These are phyloP conservation scores for Chrysotoxum bicinctum DNA, from an alignment of 2,888 invertebrate genomes.

Conservation along the genomic window DNA sequence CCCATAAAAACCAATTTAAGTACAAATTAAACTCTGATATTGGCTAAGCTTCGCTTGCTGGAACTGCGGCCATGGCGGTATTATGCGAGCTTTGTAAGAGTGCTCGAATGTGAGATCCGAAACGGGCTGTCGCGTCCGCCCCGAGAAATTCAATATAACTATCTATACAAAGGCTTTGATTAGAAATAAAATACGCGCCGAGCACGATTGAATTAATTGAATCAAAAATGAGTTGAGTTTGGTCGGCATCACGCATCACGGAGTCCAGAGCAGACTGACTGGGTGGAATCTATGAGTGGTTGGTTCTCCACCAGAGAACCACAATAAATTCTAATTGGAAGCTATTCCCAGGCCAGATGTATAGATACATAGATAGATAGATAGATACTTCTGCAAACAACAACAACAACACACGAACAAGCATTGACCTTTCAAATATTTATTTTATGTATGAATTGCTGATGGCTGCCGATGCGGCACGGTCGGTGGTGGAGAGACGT, in stretches of 20 bases:
- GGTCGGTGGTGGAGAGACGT: neutral
- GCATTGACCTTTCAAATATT: constrained; percentile 69
- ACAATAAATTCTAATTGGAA: constrained; percentile 72
- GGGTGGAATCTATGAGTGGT: constrained; percentile 9
- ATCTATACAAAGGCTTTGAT: constrained; percentile 48
- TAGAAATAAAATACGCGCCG: constrained; percentile 62
- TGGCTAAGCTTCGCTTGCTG: constrained; percentile 51
- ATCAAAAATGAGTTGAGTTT: constrained; percentile 48
- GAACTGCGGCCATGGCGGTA: neutral
- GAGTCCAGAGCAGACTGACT: constrained; percentile 9
- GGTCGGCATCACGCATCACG: constrained; percentile 8
- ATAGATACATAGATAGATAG: constrained; percentile 1
- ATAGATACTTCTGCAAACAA: constrained; percentile 5
- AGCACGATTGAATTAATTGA: constrained; percentile 65
- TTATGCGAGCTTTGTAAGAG: constrained; percentile 4
- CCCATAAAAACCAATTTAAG: constrained; percentile 69
- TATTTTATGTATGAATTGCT: constrained; percentile 52
- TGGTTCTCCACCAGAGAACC: constrained; percentile 37
- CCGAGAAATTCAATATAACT: constrained; percentile 53
- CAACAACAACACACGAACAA: constrained; percentile 42
- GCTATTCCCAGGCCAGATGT: constrained; percentile 54
- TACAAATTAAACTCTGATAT: constrained; percentile 68
- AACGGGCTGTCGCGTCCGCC: constrained; percentile 1
- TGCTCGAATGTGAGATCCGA: neutral
- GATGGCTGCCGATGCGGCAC: constrained; percentile 20